These are phyloP conservation scores for Diceros bicornis DNA, from an alignment of 2,797 vertebrate genomes.

Conservation along the genomic window DNA sequence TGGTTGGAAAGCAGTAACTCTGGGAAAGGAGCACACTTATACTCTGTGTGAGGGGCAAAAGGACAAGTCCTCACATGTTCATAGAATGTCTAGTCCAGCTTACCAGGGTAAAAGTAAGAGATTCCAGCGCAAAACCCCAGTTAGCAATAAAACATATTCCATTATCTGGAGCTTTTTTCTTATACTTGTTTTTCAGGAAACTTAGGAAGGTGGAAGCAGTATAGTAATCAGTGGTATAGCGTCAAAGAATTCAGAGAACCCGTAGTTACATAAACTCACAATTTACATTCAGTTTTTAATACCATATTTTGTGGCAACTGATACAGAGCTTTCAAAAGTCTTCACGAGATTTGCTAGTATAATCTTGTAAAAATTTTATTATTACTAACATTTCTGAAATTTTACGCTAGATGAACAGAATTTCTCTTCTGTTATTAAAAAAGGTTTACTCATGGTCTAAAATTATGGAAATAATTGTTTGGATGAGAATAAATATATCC, in stretches of 20 bases:
- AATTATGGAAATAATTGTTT: neutral
- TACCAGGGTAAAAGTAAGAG: neutral
- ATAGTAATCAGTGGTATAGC: neutral
- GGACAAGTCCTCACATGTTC: neutral
- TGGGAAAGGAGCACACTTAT: neutral
- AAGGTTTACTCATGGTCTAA: constrained; percentile 61
- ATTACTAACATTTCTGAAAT: constrained; percentile 26
- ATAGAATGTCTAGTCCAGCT: neutral
- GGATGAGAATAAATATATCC: neutral
- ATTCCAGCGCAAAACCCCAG: neutral
- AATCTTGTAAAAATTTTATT: constrained; percentile 28
- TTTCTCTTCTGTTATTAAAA: neutral
- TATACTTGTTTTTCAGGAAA: neutral
- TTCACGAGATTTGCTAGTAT: neutral
- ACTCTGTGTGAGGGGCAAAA: neutral
- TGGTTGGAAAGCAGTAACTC: neutral
- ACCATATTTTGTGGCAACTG: neutral
- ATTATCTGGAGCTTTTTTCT: neutral
- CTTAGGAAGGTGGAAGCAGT: neutral
- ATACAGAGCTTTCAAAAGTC: neutral
- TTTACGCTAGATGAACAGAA: neutral
- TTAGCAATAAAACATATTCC: constrained; percentile 5
- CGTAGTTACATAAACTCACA: neutral
- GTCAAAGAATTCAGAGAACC: neutral
- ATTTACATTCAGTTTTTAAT: constrained; percentile 18